phyloP scores from a whole-genome alignment of 2,888 invertebrate species.

The Merodon equestris region DNA sequence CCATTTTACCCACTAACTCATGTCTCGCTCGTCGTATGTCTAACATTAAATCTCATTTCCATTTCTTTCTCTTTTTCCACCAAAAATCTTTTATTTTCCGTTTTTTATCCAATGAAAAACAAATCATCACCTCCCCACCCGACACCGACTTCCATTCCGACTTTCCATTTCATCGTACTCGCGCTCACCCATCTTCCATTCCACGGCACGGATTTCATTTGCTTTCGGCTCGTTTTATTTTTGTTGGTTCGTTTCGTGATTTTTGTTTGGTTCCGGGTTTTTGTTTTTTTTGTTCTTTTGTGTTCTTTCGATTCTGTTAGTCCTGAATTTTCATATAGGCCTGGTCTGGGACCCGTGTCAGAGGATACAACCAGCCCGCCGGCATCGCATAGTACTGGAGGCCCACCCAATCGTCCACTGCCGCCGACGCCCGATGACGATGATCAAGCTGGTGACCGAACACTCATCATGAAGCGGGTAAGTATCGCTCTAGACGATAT shows the following conservation, averaged over 20 bases:
- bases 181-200: slow-evolving; percentile 26
- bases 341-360: slow-evolving; percentile 84
- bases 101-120: slow-evolving; percentile 48
- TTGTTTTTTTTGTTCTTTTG: slow-evolving; percentile 69
- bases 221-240: slow-evolving; percentile 68
- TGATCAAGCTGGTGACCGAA: slow-evolving; percentile 89
- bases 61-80: slow-evolving; percentile 32
- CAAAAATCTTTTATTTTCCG: slow-evolving; percentile 50
- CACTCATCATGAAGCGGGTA: slow-evolving; percentile 95
- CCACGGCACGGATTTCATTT: slow-evolving; percentile 43
- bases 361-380: slow-evolving; percentile 79
- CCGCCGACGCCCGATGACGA: slow-evolving; percentile 97
- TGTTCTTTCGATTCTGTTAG: slow-evolving; percentile 80
- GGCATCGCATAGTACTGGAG: slow-evolving; percentile 80
- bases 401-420: slow-evolving; percentile 93
- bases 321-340: slow-evolving; percentile 91
- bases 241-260: slow-evolving; percentile 61
- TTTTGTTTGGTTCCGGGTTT: slow-evolving; percentile 68
- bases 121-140: slow-evolving; percentile 14
- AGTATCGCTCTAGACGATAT: slow-evolving; percentile 78
- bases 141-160: slow-evolving; percentile 24
- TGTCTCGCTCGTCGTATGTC: slow-evolving; percentile 45
- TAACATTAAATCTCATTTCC: slow-evolving; percentile 64
- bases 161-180: slow-evolving; percentile 67
- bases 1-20: slow-evolving; percentile 63